phyloP scores from a whole-genome alignment of 2,888 invertebrate genomes.

The Eustalomyia histrio region DNA sequence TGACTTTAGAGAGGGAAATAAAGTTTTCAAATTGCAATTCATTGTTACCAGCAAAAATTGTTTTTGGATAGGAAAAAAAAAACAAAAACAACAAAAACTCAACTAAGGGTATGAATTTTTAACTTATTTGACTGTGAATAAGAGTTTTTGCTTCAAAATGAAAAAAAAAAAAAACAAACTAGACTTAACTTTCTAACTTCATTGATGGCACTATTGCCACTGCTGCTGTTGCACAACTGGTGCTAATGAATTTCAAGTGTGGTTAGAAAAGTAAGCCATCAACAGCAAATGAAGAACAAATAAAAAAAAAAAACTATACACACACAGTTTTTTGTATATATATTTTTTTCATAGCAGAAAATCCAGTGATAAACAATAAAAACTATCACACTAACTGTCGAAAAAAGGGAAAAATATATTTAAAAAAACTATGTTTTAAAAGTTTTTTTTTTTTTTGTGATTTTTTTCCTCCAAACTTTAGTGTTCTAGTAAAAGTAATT shows the following conservation, averaged over 20 bases:
- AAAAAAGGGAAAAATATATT: constrained; percentile 38
- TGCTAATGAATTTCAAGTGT: constrained; percentile 64
- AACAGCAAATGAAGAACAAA: constrained; percentile 36
- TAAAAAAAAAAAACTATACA: not conserved
- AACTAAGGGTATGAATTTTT: constrained; percentile 35
- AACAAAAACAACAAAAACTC: too few species aligned
- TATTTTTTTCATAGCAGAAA: not conserved
- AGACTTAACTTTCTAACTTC: constrained; percentile 53
- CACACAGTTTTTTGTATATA: not conserved
- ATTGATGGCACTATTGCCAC: constrained; percentile 33
- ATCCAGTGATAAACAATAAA: constrained; percentile 32
- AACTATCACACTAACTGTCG: constrained; percentile 32
- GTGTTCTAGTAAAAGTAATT: constrained; percentile 49
- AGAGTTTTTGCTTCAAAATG: too few species aligned
- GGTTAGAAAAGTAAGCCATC: constrained; percentile 57
- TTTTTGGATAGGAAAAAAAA: constrained; percentile 6
- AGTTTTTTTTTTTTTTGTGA: constrained; percentile 2
- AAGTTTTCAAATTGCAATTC: constrained; percentile 62
- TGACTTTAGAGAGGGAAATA: constrained; percentile 31
- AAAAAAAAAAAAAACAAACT: constrained; percentile 27
- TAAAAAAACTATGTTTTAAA: constrained; percentile 15
- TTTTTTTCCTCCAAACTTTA: constrained; percentile 31
- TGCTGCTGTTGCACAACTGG: constrained; percentile 48
- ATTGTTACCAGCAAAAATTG: constrained; percentile 48
- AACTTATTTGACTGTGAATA: not conserved